phyloP scores from a whole-genome alignment of 2,888 invertebrate genomes.

The Diloba caeruleocephala region DNA sequence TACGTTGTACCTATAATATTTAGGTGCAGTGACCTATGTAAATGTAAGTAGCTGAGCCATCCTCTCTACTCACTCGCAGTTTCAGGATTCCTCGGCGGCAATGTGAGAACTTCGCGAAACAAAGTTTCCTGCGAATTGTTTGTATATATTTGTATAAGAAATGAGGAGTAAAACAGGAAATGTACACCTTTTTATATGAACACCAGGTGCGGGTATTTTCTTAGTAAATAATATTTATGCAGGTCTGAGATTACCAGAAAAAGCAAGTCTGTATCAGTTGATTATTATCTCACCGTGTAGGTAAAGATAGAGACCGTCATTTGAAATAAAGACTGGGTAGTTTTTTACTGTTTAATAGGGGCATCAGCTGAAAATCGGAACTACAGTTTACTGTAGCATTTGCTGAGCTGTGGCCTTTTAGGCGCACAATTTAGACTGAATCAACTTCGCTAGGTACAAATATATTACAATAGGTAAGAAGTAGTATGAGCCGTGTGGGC shows the following conservation, averaged over 20 bases:
- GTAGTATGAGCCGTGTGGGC: too few species aligned
- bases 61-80: slow-evolving; percentile 74
- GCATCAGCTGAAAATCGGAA: too few species aligned
- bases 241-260: slow-evolving; percentile 13
- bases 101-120: slow-evolving; percentile 81
- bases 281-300: background rate
- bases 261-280: background rate
- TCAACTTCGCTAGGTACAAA: too few species aligned
- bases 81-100: slow-evolving; percentile 77
- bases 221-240: slow-evolving; percentile 14
- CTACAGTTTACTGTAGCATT: too few species aligned
- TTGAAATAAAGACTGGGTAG: background rate
- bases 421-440: too few species aligned
- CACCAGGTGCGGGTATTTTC: slow-evolving; percentile 52
- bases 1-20: slow-evolving; percentile 2
- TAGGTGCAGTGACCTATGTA: slow-evolving; percentile 78
- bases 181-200: slow-evolving; percentile 67
- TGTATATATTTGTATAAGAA: slow-evolving; percentile 84
- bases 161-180: slow-evolving; percentile 77
- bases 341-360: too few species aligned
- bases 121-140: slow-evolving; percentile 76
- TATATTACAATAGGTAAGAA: too few species aligned
- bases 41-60: slow-evolving; percentile 76
- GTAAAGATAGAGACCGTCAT: background rate
- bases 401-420: too few species aligned